These are phyloP conservation scores for Athene cunicularia DNA, from an alignment of 2,113 vertebrate species.

Conservation along the genomic window DNA sequence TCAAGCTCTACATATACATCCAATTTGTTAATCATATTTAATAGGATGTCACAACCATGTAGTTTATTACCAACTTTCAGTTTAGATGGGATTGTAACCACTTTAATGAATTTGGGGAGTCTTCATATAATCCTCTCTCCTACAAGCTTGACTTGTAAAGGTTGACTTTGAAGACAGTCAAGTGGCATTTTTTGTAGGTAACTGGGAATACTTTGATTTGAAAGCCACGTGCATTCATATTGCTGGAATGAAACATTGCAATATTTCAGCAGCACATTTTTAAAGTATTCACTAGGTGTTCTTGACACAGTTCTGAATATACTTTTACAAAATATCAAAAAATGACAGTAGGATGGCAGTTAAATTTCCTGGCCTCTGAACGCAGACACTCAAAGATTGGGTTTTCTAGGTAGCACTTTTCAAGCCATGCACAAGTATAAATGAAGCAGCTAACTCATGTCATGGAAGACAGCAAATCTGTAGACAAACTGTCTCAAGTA, in stretches of 20 bases:
- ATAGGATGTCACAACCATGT: not conserved
- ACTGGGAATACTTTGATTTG: not conserved
- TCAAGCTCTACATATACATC: not conserved
- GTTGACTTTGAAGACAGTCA: not conserved
- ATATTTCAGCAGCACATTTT: not conserved
- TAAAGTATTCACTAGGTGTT: not conserved
- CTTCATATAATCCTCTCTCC: not conserved
- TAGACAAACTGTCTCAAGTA: not conserved
- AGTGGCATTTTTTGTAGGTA: not conserved
- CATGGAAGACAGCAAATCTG: not conserved
- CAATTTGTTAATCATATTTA: not conserved
- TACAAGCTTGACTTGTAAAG: not conserved
- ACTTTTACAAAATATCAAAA: not conserved
- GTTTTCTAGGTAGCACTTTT: not conserved
- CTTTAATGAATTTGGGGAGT: not conserved
- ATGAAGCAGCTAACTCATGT: not conserved
- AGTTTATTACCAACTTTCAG: fast-evolving
- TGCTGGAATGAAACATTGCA: not conserved
- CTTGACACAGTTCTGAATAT: not conserved
- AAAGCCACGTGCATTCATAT: not conserved
- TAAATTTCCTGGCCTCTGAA: not conserved
- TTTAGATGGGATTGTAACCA: not conserved
- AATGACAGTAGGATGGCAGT: not conserved
- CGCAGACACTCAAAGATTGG: not conserved
- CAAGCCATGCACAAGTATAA: not conserved